Evolutionary conservation across 2,797 vertebrate species (phyloP), one percentile per base, ranked within the genome.

Genomic region (Urophycis tenuis): DNA sequence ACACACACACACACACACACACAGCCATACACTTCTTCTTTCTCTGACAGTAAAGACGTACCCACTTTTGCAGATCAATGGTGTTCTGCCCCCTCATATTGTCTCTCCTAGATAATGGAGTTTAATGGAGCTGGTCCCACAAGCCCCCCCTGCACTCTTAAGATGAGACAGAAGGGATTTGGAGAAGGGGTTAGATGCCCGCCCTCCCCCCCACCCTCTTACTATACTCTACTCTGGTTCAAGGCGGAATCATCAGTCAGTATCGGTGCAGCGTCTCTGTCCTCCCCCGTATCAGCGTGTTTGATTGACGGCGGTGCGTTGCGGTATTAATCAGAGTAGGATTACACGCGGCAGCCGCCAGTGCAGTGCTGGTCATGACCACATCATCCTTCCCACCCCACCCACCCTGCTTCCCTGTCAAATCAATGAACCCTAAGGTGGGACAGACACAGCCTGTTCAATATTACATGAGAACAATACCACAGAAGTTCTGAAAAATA

Each of bases 71-170:
- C 12, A 33, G 81, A 90, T 90, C 88, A 85, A 85, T 86, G 80
- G 29, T 74, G 15, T 4, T 75, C 79, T 75, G 79, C 78, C 78
- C 77, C 85, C 78, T 85, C 79, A 81, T 82, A 82, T 80, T 86
- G 82, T 80, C 81, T 87, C 80, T 83, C 89, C 78, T 81, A 85
- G 85, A 88, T 90, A 90, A 91, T 87, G 86, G 87, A 74, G 77
- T 87, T 86, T 90, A 88, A 90, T 91, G 86, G 86, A 77, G 77
- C 80, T 17, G 7, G 11, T 85, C 90, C 79, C 78, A 3, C 11
- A 84, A 79, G 89, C 83, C 74, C 53, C 81, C 84, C 86, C 74
- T 8, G 31, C 75, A 78, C 75, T 79, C 72, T 74, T 75, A 2
- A 81, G 81, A 83, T 82, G 67, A 79, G 75, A 72, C 34, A 12